Base-by-base conservation (phyloP, 2,888 invertebrate species). In the Diadromus collaris region DNA sequence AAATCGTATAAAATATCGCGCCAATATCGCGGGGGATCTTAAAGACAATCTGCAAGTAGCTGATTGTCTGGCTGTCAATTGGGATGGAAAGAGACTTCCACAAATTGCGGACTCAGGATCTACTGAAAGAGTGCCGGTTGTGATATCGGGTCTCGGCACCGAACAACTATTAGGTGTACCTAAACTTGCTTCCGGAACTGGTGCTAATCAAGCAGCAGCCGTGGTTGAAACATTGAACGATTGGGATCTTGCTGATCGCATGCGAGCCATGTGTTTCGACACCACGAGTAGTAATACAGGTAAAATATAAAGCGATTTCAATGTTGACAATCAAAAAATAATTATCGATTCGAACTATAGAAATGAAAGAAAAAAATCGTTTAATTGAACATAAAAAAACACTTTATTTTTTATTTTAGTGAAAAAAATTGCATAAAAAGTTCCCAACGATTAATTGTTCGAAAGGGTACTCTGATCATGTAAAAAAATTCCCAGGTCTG, bases 251-350 rank as follows among this genome's bases (percentile, higher is more conserved):
- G 13, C 21, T 9, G 46, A 70, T 32, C 24, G 29, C 3, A 21
- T 21, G 2, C 5, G 6, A 9, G 19, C 48, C 5, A 48, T 48
- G 48, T 83, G 84, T 51, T 84, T 83, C 65, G 83, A 86, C 41
- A 86, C 86, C 29, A 83, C 85, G n/a, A 69, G 69, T 32, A 58
- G 73, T 10, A 86, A 86, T 74, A 79, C 83, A 10, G 87, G 84
- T 29, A 76, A 63, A 54, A 41, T 41, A 41, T 41, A 41, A 41
- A 41, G 41, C 41, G n/a, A 46, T 16, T 46, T 46, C n/a, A 46
- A 46, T 46, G n/a, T n/a, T 46, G n/a, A 46, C 16, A 46, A 46
- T 46, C 16, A n/a, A n/a, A 46, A 46, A 3, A 46, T 46, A 46
- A 41, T 41, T 41, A 7, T 3, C 41, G 7, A 41, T 41, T 41